Evolutionary conservation across 2,797 vertebrate species (phyloP), one percentile per base, ranked within the genome.

Genomic region (Crenichthys baileyi): DNA sequence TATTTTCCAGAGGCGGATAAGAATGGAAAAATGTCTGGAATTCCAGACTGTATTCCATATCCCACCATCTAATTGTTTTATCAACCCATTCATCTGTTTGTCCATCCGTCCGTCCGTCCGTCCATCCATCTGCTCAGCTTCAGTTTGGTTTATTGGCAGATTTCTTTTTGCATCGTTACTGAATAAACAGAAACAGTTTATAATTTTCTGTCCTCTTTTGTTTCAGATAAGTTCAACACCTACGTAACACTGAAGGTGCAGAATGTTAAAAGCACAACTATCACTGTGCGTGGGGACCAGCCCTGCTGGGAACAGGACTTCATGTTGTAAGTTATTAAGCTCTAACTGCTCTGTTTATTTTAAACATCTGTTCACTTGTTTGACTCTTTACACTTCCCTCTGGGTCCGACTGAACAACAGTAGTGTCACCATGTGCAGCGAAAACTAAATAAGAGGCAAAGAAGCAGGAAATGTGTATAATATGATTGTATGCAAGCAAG

Each of bases 291-390:
- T 6, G 98, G 98, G 18, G 96, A 97, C 81, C 96, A 97, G 46
- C 98, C 98, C 20, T 97, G 97, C 93, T 99, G 98, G 98, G 98
- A 99, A 58, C 98, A 99, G 92, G 98, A 99, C 89, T 99, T 99
- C 92, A 99, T 99, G 97, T 99, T 99, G 98, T 99, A 94, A 99
- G 98, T 97, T 44, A 78, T 78, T 41, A 58, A 65, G 75, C 77
- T 31, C 46, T 53, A 1, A 5, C 55, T n/a, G 8, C 3, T 50
- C 31, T 36, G 31, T 55, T 55, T 24, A 55, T 24, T 15, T 36
- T 36, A 36, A 36, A 63, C 5, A 63, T 36, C 8, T 22, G 12
- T 63, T 44, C 22, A 56, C n/a, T 16, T 8, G 16, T 55, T 55
- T 55, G 53, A 22, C 22, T 24, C 53, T 15, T 22, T 22, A 5